Base-by-base conservation (phyloP, 2,113 vertebrate genomes). In the Odocoileus hemionus region DNA sequence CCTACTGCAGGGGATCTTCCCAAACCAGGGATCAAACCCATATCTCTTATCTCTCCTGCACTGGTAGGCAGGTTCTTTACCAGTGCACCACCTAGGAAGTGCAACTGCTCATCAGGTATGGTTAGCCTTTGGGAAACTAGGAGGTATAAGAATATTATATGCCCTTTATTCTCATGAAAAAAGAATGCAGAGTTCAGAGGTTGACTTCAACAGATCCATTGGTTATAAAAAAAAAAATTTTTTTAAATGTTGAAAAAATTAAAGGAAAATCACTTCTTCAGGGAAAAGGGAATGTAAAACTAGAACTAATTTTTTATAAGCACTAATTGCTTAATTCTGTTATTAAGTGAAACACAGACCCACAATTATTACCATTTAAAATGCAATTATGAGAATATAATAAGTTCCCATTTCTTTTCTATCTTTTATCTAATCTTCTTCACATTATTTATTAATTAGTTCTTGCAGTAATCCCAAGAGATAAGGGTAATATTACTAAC, bases 391-490 rank as follows among this genome's bases (percentile, higher is more conserved):
- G 17, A 95, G 96, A 97, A 94, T 91, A 84, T 80, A 96, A 83
- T 85, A 82, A 92, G 33, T 92, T 91, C 10, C 12, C 74, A 94
- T 93, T 82, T 95, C 57, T 91, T 70, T 95, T 97, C 80, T 60
- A 26, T 92, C 58, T 96, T 92, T 91, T n/a, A 36, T 87, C 60
- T 82, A 83, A 45, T 26, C 84, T 90, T 96, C 23, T 84, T 25
- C n/a, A 83, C 17, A 96, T 97, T 86, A 83, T 96, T 96, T 96
- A 96, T 96, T 96, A 95, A 95, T 93, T 96, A 97, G 95, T 55
- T 97, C 76, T 78, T 88, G 0, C 43, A 92, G 30, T 17, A n/a
- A 90, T 92, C 47, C 21, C 47, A 64, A 55, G 84, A 95, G 84
- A 70, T 70, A 85, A 82, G 21, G 8, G 85, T 96, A 94, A 90